Conservation (phyloP, 37 sponge, comb jelly and placozoan genomes). For the Beroe ovata region DNA sequence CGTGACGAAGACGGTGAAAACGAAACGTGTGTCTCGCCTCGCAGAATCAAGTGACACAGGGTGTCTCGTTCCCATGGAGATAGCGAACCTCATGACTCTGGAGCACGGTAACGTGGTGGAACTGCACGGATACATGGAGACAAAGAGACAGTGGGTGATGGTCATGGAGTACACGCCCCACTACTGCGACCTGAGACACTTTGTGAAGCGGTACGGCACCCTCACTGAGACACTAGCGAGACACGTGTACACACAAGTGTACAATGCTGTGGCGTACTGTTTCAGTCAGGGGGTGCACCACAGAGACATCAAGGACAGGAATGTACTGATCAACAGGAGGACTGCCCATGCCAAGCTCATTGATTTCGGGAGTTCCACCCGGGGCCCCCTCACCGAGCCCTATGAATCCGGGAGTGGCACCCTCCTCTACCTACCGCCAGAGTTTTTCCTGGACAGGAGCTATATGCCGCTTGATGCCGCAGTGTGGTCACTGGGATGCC, state of each 20-base stretch:
- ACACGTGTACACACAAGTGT: slow-evolving; percentile 16
- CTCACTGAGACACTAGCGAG: slow-evolving; percentile 15
- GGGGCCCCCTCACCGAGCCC: background rate
- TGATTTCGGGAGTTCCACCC: slow-evolving; percentile 25
- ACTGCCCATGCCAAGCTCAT: slow-evolving; percentile 25
- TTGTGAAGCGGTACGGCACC: background rate
- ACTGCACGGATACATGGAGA: slow-evolving; percentile 47
- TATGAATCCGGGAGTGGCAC: background rate
- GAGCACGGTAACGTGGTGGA: slow-evolving; percentile 31
- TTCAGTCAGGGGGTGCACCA: slow-evolving; percentile 34
- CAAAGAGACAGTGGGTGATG: background rate
- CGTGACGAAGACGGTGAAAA: slow-evolving; percentile 96
- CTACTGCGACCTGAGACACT: slow-evolving; percentile 36
- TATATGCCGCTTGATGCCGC: background rate
- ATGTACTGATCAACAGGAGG: slow-evolving; percentile 21
- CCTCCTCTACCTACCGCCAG: slow-evolving; percentile 39
- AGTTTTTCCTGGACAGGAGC: background rate
- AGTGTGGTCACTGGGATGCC: slow-evolving; percentile 4
- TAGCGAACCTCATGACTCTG: slow-evolving; percentile 2
- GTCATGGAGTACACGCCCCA: slow-evolving; percentile 35
- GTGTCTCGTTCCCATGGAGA: slow-evolving; percentile 16
- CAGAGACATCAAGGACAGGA: slow-evolving; percentile 52
- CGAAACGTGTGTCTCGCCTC: slow-evolving; percentile 74
- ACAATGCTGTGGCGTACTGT: slow-evolving; percentile 22
- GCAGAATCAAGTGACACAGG: background rate